A percentile compares a stretch with the other conserved stretches of the same genome.
phyloP scores from a whole-genome alignment of 2,888 invertebrate species.

The Hyposoter didymator region DNA sequence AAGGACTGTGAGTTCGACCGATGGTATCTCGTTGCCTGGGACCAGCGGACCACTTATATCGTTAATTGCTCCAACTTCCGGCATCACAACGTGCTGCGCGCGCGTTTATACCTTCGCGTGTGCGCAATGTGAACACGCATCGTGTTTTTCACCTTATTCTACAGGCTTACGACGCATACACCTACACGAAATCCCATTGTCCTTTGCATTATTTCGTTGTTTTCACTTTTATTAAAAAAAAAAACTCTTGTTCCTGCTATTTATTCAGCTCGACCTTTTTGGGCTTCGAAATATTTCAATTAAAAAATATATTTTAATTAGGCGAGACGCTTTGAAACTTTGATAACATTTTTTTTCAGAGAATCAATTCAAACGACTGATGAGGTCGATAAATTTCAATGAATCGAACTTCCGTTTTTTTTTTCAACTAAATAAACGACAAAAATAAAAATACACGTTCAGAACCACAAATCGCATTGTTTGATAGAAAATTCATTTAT shows the following conservation, averaged over 20 bases:
- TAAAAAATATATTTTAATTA: not conserved
- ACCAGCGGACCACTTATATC: conserved; percentile 84
- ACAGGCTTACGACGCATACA: not conserved
- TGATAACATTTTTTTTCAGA: not conserved
- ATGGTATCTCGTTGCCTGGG: conserved; percentile 80
- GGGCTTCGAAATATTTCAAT: not conserved
- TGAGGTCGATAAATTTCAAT: not conserved
- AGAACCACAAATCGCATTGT: no score
- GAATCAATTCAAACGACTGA: not conserved
- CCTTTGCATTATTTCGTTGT: conserved; percentile 8
- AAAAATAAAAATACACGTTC: not conserved
- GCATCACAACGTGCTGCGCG: conserved; percentile 66
- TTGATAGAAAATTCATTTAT: not conserved
- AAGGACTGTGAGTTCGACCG: conserved; percentile 77
- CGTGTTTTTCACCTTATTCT: conserved; percentile 44
- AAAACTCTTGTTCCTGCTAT: not conserved
- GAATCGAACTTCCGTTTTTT: not conserved
- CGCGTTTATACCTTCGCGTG: conserved; percentile 75
- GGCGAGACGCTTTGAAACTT: not conserved
- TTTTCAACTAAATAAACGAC: not conserved
- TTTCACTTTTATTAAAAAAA: not conserved
- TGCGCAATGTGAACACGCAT: conserved; percentile 69
- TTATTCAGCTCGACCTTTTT: not conserved
- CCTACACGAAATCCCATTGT: conserved; percentile 39
- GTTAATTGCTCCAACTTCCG: conserved; percentile 84